These are phyloP conservation scores for Leptocoma aspasia DNA, from an alignment of 2,113 vertebrate genomes.

Conservation along the genomic window DNA sequence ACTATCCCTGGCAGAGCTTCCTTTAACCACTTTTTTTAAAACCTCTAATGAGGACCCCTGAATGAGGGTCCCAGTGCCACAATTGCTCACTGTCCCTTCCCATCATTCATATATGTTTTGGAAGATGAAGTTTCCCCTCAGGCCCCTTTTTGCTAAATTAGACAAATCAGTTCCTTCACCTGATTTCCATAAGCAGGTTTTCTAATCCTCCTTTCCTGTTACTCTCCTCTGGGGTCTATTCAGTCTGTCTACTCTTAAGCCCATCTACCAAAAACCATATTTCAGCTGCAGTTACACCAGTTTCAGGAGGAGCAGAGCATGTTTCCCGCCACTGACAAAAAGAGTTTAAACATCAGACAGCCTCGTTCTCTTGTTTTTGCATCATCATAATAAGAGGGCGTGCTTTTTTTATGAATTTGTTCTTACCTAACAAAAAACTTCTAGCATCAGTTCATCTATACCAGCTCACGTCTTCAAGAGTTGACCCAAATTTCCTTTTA, in stretches of 20 bases:
- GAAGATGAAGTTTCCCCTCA: conserved; percentile 3
- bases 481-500: background rate
- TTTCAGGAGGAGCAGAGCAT: background rate
- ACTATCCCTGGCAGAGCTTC: background rate
- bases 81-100: background rate
- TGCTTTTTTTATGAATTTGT: background rate
- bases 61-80: background rate
- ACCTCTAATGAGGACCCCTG: background rate
- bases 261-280: background rate
- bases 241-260: background rate
- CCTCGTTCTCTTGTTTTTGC: background rate
- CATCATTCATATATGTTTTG: background rate
- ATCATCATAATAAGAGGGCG: background rate
- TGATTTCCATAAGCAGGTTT: background rate
- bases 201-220: conserved; percentile 34
- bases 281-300: background rate
- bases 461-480: background rate
- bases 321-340: background rate
- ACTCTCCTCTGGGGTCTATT: background rate
- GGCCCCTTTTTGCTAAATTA: conserved; percentile 18
- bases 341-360: background rate
- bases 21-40: background rate
- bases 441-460: background rate
- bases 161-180: conserved; percentile 29
- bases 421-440: background rate